Evolutionary conservation across 2,113 vertebrate species (phyloP).

Genomic region (Mobula birostris): DNA sequence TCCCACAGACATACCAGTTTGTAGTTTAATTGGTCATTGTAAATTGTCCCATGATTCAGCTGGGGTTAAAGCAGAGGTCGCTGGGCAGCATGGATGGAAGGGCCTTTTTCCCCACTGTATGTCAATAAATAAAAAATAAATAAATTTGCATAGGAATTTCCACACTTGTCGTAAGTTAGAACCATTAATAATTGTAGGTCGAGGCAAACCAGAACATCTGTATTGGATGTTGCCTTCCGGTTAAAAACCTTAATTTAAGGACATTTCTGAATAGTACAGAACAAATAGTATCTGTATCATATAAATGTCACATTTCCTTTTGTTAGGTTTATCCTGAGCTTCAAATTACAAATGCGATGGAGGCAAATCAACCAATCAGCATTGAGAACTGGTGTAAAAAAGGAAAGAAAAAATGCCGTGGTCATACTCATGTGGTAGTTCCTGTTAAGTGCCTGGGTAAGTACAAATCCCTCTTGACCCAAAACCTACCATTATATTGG

Average conservation of each 20-base stretch:
- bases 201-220: background rate
- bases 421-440: conserved; percentile 74
- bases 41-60: no score
- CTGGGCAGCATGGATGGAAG: no score
- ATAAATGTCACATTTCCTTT: conserved; percentile 2
- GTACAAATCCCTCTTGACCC: conserved; percentile 40
- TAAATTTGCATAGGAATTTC: background rate
- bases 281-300: background rate
- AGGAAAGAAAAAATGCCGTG: conserved; percentile 86
- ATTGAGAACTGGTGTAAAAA: conserved; percentile 90
- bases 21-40: no score
- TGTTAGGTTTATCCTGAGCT: conserved; percentile 87
- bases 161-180: background rate
- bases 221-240: background rate
- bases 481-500: background rate
- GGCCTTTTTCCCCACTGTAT: no score
- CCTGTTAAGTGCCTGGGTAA: conserved; percentile 94
- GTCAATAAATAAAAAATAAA: no score
- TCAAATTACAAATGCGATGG: conserved; percentile 92
- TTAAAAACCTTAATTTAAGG: background rate
- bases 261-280: no score
- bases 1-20: no score
- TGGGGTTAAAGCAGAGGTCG: no score
- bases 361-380: conserved; percentile 79
- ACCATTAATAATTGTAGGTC: background rate